Evolutionary conservation across 1,140 invertebrate species (phyloP).

Genomic region (Bombus vancouverensis): DNA sequence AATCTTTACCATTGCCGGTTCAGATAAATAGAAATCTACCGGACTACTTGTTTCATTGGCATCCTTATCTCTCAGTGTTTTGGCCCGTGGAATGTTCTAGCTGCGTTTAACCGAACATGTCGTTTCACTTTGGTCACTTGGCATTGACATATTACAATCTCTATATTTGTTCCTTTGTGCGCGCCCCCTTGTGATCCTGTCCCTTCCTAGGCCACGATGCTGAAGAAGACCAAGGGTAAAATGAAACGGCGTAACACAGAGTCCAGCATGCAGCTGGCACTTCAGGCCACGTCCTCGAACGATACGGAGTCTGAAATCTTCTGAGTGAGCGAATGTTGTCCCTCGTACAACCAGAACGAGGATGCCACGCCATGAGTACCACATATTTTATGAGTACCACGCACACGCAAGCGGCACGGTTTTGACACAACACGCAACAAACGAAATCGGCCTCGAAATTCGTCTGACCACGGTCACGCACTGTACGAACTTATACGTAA

Average conservation of each 20-base stretch:
- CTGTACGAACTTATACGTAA: slow-evolving; percentile 65
- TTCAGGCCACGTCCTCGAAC: slow-evolving; percentile 82
- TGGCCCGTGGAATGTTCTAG: slow-evolving; percentile 34
- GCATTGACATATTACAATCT: slow-evolving; percentile 56
- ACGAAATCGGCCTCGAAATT: slow-evolving; percentile 62
- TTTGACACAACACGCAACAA: slow-evolving; percentile 48
- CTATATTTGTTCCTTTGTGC: slow-evolving; percentile 72
- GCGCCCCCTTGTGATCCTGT: slow-evolving; percentile 79
- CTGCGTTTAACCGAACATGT: slow-evolving; percentile 26
- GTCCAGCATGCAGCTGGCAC: slow-evolving; percentile 89
- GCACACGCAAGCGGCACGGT: slow-evolving; percentile 9
- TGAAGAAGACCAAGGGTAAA: slow-evolving; percentile 96
- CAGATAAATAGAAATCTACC: not conserved
- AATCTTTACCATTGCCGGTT: not conserved
- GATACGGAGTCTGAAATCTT: slow-evolving; percentile 75
- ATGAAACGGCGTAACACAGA: slow-evolving; percentile 97
- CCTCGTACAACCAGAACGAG: slow-evolving; percentile 40
- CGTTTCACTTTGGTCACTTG: slow-evolving; percentile 38
- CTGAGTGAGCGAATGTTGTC: slow-evolving; percentile 53
- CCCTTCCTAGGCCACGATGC: slow-evolving; percentile 91
- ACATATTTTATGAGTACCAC: slow-evolving; percentile 7
- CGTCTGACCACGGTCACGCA: slow-evolving; percentile 27
- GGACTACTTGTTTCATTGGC: not conserved
- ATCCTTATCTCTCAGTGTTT: slow-evolving; percentile 16
- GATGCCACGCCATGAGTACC: slow-evolving; percentile 14